Evolutionary conservation across 2,888 invertebrate species (phyloP).

Genomic region (Chrysina gloriosa): DNA sequence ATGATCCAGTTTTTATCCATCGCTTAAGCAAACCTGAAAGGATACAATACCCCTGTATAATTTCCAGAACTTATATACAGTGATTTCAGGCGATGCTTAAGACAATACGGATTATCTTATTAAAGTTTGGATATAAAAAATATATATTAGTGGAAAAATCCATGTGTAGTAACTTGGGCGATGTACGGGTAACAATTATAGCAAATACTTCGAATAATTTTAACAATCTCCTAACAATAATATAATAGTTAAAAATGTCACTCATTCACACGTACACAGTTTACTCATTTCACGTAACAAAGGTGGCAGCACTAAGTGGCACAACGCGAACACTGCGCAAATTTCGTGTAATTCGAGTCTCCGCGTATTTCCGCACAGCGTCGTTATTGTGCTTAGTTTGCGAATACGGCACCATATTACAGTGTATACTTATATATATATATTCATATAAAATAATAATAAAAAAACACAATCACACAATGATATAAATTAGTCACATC

Average conservation of each 20-base stretch:
- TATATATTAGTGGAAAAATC: too few species aligned
- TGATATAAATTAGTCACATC: slow-evolving; percentile 62
- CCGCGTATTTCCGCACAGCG: slow-evolving; percentile 19
- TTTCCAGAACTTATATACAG: too few species aligned
- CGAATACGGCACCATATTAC: slow-evolving; percentile 37
- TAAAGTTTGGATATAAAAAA: too few species aligned
- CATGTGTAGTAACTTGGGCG: slow-evolving; percentile 39
- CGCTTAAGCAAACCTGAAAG: too few species aligned
- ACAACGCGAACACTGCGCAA: slow-evolving; percentile 35
- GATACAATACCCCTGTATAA: too few species aligned
- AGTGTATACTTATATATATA: slow-evolving; percentile 36
- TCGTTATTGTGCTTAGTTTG: slow-evolving; percentile 30
- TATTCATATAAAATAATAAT: slow-evolving; percentile 39
- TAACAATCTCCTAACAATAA: slow-evolving; percentile 67
- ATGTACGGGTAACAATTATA: slow-evolving; percentile 42
- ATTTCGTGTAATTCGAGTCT: slow-evolving; percentile 34
- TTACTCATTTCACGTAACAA: slow-evolving; percentile 31
- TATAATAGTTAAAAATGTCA: slow-evolving; percentile 63
- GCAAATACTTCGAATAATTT: slow-evolving; percentile 57
- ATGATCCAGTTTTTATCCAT: too few species aligned
- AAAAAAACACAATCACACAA: slow-evolving; percentile 51
- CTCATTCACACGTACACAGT: slow-evolving; percentile 56
- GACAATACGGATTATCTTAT: too few species aligned
- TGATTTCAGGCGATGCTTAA: too few species aligned
- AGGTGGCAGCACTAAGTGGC: slow-evolving; percentile 37